Percentiles rank a stretch among this genome's conserved stretches.
phyloP scores from a whole-genome alignment of 37 sponge, comb jelly and placozoan genomes.

The Haliclona indistincta region DNA sequence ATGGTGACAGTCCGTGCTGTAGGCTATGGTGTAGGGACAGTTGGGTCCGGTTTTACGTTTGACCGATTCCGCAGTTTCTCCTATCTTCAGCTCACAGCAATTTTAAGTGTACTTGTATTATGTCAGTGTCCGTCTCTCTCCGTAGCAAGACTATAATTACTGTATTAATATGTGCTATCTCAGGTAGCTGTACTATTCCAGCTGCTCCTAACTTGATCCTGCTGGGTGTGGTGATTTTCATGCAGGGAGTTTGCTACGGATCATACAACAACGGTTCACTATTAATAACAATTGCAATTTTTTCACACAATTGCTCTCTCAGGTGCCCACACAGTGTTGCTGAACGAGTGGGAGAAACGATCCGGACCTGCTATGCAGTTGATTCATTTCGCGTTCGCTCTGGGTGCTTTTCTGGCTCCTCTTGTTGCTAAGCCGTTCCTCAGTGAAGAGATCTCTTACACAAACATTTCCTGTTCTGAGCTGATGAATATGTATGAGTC shows the following conservation, averaged over 20 bases:
- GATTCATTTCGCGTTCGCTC: constrained; percentile 51
- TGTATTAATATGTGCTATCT: too few relatives aligned
- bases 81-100: too few relatives aligned
- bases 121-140: too few relatives aligned
- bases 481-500: neutral
- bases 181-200: too few relatives aligned
- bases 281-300: too few relatives aligned
- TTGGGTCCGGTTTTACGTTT: constrained; percentile 40
- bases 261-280: constrained; percentile 61
- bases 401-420: constrained; percentile 67
- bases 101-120: too few relatives aligned
- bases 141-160: too few relatives aligned
- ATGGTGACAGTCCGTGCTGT: constrained; percentile 48
- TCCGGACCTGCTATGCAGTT: constrained; percentile 63
- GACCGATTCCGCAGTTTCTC: constrained; percentile 20
- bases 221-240: constrained; percentile 42
- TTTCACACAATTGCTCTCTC: too few relatives aligned
- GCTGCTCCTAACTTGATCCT: too few relatives aligned
- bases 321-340: constrained; percentile 56
- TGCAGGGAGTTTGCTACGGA: constrained; percentile 43
- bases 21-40: constrained; percentile 36
- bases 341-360: constrained; percentile 54
- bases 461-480: neutral
- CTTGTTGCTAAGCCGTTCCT: constrained; percentile 59
- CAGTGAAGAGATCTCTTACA: constrained; percentile 1